phyloP scores from a whole-genome alignment of 1,140 invertebrate genomes.

The Orius insidiosus region DNA sequence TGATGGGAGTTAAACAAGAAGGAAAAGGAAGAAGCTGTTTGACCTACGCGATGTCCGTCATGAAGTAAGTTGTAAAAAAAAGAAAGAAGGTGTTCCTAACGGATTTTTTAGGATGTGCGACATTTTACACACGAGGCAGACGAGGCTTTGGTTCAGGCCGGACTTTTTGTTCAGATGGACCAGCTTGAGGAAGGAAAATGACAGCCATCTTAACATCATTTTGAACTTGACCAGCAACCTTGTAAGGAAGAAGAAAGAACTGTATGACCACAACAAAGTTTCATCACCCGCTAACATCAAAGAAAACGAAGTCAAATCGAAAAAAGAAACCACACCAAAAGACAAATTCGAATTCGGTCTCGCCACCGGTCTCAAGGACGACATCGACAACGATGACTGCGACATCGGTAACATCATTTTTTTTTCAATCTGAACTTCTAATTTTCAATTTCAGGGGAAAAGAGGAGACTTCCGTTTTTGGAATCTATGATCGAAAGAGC shows the following conservation, averaged over 20 bases:
- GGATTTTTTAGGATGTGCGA: constrained; percentile 45
- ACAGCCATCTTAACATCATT: constrained; percentile 55
- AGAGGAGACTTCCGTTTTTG: constrained; percentile 82
- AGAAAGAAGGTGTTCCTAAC: no score
- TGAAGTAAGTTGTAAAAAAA: constrained; percentile 35
- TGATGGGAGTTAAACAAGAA: constrained; percentile 53
- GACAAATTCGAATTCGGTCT: constrained; percentile 58
- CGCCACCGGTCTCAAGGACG: constrained; percentile 53
- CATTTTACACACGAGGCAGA: constrained; percentile 65
- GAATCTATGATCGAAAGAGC: constrained; percentile 77
- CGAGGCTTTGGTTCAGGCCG: constrained; percentile 63
- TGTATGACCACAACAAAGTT: background rate
- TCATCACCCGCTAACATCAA: background rate
- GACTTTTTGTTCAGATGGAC: constrained; percentile 66
- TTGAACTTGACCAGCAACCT: constrained; percentile 63
- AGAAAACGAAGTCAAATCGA: constrained; percentile 9
- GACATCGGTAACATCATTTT: constrained; percentile 35
- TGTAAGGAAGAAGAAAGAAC: constrained; percentile 46
- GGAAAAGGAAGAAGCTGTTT: constrained; percentile 56
- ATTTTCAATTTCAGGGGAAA: constrained; percentile 31
- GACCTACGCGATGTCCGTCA: constrained; percentile 67
- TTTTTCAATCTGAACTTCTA: background rate
- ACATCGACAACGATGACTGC: constrained; percentile 58
- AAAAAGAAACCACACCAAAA: constrained; percentile 24
- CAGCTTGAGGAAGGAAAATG: constrained; percentile 55